Conservation (phyloP, 2,888 invertebrate species). For the Sarcophaga subvicina region DNA sequence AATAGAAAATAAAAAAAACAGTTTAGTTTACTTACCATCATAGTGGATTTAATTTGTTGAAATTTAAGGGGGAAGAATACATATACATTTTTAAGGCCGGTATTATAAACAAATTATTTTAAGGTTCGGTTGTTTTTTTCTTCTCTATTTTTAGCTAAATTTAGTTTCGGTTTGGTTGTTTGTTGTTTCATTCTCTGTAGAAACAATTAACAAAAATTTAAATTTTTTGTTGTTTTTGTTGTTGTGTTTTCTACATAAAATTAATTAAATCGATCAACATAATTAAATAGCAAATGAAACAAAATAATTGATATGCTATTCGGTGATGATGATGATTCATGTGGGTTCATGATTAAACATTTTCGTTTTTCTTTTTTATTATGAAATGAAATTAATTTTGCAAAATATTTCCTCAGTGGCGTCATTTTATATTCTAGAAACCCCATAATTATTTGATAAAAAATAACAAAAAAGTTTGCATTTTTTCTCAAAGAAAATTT, state of each 20-base stretch:
- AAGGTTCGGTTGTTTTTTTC: no score
- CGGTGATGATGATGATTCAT: slow-evolving; percentile 27
- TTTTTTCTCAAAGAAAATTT: no score
- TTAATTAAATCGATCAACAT: slow-evolving; percentile 28
- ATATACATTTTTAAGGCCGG: slow-evolving; percentile 2
- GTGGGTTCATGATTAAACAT: slow-evolving; percentile 10
- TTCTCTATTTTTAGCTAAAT: not conserved
- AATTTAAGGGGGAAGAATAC: no score
- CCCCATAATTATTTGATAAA: no score
- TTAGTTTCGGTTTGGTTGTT: slow-evolving; percentile 52
- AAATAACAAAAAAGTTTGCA: no score
- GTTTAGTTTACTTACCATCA: not conserved
- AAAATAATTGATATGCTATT: slow-evolving; percentile 39
- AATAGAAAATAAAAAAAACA: not conserved
- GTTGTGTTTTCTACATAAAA: slow-evolving; percentile 7
- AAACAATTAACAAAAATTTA: no score
- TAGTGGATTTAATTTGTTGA: no score
- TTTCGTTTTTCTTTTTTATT: not conserved
- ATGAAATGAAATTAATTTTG: slow-evolving; percentile 6
- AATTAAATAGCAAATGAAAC: slow-evolving; percentile 51
- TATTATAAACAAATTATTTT: slow-evolving; percentile 30
- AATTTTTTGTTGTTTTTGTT: not conserved
- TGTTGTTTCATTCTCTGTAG: no score
- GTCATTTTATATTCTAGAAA: no score
- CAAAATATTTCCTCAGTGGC: not conserved